Percentiles rank a stretch among this genome's conserved stretches.
Conservation (phyloP, 2,888 invertebrate species). For the Tipula lateralis region DNA sequence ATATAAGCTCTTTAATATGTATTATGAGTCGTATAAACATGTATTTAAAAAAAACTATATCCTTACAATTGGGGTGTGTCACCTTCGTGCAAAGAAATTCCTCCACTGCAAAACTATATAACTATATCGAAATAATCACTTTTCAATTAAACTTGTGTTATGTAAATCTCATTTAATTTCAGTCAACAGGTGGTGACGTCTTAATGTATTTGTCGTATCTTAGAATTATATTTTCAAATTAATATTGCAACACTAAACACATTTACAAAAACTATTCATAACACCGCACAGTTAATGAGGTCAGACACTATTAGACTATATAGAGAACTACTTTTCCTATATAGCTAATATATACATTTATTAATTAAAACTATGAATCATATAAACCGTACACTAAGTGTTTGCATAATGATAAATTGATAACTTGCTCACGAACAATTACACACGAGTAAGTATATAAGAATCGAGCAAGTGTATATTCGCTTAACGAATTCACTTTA, state of each 20-base stretch:
- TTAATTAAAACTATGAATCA: not conserved
- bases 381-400: not conserved
- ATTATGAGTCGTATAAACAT: not conserved
- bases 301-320: not conserved
- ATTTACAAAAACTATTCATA: not conserved
- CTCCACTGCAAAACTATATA: not conserved
- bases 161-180: not conserved
- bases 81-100: not conserved
- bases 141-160: not conserved
- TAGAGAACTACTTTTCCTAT: not conserved
- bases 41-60: not conserved
- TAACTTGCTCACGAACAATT: not conserved
- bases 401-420: not conserved
- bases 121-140: not conserved
- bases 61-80: not conserved
- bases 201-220: not conserved
- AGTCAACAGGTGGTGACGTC: not conserved
- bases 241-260: not conserved
- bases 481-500: not conserved
- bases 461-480: not conserved
- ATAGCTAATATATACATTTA: not conserved
- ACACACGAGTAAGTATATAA: not conserved
- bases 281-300: not conserved
- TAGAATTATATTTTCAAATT: not conserved
- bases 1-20: not conserved